These are phyloP conservation scores for Seira sanloemensis DNA, from an alignment of 2,888 invertebrate species.

Conservation along the genomic window DNA sequence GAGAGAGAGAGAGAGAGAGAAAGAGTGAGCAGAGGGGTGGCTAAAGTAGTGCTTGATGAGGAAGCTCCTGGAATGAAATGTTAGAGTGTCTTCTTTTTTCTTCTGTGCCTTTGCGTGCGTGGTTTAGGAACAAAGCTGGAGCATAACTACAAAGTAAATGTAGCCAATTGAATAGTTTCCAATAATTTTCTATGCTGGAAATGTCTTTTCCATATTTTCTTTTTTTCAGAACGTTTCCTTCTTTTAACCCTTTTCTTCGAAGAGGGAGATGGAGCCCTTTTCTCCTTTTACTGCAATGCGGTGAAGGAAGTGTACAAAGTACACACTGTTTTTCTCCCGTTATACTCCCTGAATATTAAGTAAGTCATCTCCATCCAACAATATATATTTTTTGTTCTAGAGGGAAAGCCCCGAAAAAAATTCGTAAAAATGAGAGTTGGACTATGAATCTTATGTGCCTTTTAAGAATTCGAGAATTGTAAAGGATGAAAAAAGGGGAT, in stretches of 20 bases:
- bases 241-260: conserved; percentile 1
- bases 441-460: background rate
- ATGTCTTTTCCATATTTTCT: conserved; percentile 37
- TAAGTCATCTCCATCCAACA: conserved; percentile 13
- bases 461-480: background rate
- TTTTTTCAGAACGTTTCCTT: background rate
- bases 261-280: background rate
- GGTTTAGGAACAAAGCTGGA: background rate
- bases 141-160: background rate
- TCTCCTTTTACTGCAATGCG: conserved; percentile 13
- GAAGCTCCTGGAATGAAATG: background rate
- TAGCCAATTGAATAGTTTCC: conserved; percentile 47
- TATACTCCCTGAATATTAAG: conserved; percentile 16
- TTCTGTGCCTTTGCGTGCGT: background rate
- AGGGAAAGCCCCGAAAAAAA: too few relatives aligned
- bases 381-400: background rate
- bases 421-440: background rate
- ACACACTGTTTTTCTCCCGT: conserved; percentile 3
- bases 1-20: background rate
- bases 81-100: too few relatives aligned
- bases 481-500: too few relatives aligned
- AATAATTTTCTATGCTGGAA: conserved; percentile 34
- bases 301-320: conserved; percentile 5
- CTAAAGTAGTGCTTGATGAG: background rate
- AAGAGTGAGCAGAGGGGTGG: background rate